These are phyloP conservation scores for Porites divaricata DNA, from an alignment of 92 coral and sea anemone genomes.

Conservation along the genomic window DNA sequence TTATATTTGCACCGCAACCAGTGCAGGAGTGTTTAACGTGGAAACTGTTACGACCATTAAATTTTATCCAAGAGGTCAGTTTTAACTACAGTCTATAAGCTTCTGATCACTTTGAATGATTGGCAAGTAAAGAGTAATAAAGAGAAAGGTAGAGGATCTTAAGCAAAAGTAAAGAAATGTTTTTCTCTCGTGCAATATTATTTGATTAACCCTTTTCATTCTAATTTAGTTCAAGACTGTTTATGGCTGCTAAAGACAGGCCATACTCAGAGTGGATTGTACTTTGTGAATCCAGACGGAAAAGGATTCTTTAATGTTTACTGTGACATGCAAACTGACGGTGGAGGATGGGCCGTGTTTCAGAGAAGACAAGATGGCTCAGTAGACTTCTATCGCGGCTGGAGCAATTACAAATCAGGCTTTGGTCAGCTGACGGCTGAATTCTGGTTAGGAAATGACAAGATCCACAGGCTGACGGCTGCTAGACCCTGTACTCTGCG, in stretches of 20 bases:
- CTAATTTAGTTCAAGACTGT: slow-evolving; percentile 14
- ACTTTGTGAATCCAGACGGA: slow-evolving; percentile 52
- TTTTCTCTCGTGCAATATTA: too few relatives aligned
- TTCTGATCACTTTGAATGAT: too few relatives aligned
- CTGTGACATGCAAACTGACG: slow-evolving; percentile 65
- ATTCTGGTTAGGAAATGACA: slow-evolving; percentile 63
- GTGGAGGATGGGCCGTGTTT: slow-evolving; percentile 67
- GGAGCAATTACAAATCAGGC: slow-evolving; percentile 67
- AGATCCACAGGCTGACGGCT: slow-evolving; percentile 64
- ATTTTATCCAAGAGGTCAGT: too few relatives aligned
- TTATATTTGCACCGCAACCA: too few relatives aligned
- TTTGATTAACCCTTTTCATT: background rate
- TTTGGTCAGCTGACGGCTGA: slow-evolving; percentile 61
- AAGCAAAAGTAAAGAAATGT: too few relatives aligned
- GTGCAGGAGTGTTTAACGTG: too few relatives aligned
- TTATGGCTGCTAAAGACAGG: slow-evolving; percentile 16
- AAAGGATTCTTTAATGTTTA: slow-evolving; percentile 52
- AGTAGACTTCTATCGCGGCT: slow-evolving; percentile 47
- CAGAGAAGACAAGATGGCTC: slow-evolving; percentile 63
- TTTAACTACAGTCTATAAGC: too few relatives aligned
- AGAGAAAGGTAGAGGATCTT: too few relatives aligned
- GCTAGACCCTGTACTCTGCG: background rate
- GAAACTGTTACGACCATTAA: too few relatives aligned
- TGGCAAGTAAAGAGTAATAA: too few relatives aligned
- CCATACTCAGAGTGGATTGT: slow-evolving; percentile 37